Conservation (phyloP, 2,888 invertebrate genomes). For the Drosophila subsilvestris region DNA sequence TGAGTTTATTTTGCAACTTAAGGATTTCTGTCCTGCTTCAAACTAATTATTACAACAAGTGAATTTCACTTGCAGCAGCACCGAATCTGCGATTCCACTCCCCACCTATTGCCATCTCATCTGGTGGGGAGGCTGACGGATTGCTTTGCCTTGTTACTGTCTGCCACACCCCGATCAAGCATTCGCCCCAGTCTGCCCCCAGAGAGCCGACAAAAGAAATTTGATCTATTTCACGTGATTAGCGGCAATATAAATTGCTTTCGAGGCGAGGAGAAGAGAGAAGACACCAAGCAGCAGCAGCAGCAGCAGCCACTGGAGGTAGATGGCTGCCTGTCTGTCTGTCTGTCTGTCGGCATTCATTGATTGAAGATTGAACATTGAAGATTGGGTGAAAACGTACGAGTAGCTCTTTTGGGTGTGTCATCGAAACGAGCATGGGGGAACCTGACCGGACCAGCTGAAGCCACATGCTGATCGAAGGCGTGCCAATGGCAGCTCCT, state of each 20-base stretch:
- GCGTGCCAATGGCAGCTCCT: conserved; percentile 13
- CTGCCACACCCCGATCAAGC: background rate
- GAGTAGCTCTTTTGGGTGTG: conserved; percentile 28
- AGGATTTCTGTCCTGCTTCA: too few species aligned
- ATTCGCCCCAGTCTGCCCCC: conserved; percentile 1
- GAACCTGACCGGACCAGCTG: background rate
- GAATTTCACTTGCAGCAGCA: conserved; percentile 22
- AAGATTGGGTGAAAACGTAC: conserved; percentile 60
- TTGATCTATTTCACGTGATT: conserved; percentile 77
- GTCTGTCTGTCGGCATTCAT: conserved; percentile 44
- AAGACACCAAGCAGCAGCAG: conserved; percentile 9
- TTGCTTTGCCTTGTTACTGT: background rate
- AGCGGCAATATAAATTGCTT: conserved; percentile 71
- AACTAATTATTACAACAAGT: conserved; percentile 10
- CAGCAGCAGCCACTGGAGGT: background rate
- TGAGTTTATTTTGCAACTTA: too few species aligned
- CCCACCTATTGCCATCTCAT: background rate
- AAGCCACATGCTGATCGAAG: background rate
- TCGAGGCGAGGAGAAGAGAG: conserved; percentile 33
- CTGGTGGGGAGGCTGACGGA: too few species aligned
- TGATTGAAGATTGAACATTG: conserved; percentile 56
- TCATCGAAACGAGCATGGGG: conserved; percentile 25
- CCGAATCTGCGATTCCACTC: background rate
- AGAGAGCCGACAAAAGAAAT: conserved; percentile 63
- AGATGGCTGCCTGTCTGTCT: conserved; percentile 17